Conservation (phyloP, 2,797 vertebrate species). For the Ptychadena robeensis region DNA sequence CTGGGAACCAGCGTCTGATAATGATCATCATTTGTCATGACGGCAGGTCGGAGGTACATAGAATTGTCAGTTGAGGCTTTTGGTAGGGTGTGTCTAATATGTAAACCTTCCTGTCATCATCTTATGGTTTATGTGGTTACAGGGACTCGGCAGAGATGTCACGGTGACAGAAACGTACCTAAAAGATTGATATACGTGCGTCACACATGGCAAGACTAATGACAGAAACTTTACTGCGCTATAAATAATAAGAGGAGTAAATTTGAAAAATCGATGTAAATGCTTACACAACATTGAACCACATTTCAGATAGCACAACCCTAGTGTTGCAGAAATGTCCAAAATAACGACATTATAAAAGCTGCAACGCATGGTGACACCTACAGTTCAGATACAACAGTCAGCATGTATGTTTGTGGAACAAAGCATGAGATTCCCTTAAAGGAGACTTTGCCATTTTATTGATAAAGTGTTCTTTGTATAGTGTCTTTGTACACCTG, state of each 20-base stretch:
- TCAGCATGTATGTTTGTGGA: too few species aligned
- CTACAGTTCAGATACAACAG: too few species aligned
- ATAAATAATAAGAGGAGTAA: not conserved
- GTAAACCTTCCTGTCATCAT: not conserved
- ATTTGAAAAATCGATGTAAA: not conserved
- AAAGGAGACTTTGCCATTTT: too few species aligned
- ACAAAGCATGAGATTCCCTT: too few species aligned
- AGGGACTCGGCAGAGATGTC: not conserved
- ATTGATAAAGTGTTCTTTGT: too few species aligned
- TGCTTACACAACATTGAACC: too few species aligned
- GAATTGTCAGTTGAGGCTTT: not conserved
- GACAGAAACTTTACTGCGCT: not conserved
- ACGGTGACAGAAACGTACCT: not conserved
- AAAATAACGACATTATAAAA: too few species aligned
- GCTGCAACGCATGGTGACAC: too few species aligned
- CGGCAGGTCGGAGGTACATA: not conserved
- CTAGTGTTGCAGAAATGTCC: too few species aligned
- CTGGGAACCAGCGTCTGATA: not conserved
- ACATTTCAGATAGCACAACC: too few species aligned
- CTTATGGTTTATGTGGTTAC: slow-evolving; percentile 22
- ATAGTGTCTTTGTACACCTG: too few species aligned
- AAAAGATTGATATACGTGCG: not conserved
- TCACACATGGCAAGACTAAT: not conserved
- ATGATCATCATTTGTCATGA: not conserved
- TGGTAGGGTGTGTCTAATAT: slow-evolving; percentile 16